Conservation (phyloP, 2,797 vertebrate genomes). For the Cryptoblepharus egeriae region DNA sequence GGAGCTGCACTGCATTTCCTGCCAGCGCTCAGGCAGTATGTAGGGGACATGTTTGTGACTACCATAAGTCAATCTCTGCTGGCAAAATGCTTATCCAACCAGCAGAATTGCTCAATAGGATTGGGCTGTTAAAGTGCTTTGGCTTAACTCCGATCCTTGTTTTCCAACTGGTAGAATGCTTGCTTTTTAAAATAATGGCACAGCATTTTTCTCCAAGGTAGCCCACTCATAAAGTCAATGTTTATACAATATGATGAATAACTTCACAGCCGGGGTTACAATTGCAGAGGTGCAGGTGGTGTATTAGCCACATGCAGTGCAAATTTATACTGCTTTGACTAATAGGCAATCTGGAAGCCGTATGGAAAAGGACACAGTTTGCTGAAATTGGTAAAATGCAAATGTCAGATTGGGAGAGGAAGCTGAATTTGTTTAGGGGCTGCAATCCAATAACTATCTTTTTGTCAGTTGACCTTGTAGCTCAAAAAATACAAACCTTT, state of each 20-base stretch:
- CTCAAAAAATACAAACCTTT: slow-evolving; percentile 6
- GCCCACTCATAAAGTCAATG: slow-evolving; percentile 36
- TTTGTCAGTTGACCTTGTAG: slow-evolving; percentile 43
- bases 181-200: slow-evolving; percentile 38
- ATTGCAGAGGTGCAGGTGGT: slow-evolving; percentile 51
- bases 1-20: too few species aligned
- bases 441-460: slow-evolving; percentile 26
- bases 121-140: neutral
- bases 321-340: slow-evolving; percentile 54
- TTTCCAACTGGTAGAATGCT: slow-evolving; percentile 47
- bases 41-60: too few species aligned
- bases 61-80: too few species aligned
- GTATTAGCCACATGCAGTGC: slow-evolving; percentile 31
- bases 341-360: slow-evolving; percentile 63
- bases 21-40: too few species aligned
- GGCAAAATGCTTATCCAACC: too few species aligned
- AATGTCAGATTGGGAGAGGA: slow-evolving; percentile 51
- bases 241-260: slow-evolving; percentile 51
- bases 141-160: neutral
- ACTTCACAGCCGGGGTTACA: slow-evolving; percentile 21
- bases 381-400: slow-evolving; percentile 42
- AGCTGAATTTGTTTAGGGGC: slow-evolving; percentile 42
- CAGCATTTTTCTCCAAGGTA: slow-evolving; percentile 48
- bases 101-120: too few species aligned
- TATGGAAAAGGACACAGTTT: slow-evolving; percentile 45